phyloP scores from a whole-genome alignment of 2,113 vertebrate species.

The Myiopsitta monachus region DNA sequence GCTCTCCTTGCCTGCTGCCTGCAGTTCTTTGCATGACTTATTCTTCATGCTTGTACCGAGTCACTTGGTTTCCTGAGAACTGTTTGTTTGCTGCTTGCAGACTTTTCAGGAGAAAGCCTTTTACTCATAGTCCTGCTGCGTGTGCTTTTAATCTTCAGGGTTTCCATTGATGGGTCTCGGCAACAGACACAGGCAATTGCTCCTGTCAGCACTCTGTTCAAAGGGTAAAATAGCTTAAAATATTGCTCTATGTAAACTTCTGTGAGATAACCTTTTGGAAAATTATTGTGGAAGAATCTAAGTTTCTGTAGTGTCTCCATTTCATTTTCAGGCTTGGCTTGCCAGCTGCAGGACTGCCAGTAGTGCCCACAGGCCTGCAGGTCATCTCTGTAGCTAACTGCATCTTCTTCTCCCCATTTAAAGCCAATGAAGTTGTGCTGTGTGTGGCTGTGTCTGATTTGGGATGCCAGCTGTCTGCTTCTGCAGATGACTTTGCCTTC shows the following conservation, averaged over 20 bases:
- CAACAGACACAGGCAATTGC: background rate
- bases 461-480: background rate
- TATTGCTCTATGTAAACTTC: background rate
- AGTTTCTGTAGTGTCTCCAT: background rate
- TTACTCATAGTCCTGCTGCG: background rate
- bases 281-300: background rate
- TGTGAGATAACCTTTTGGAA: background rate
- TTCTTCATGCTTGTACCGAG: background rate
- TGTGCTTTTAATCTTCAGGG: background rate
- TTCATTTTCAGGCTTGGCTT: background rate
- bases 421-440: accelerated
- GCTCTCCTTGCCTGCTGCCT: background rate
- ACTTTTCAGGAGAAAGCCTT: background rate
- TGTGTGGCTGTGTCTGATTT: background rate
- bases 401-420: background rate
- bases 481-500: background rate
- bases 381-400: background rate
- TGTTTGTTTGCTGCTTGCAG: background rate
- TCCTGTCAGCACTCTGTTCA: background rate
- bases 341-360: background rate
- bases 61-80: background rate
- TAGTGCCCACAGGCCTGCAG: background rate
- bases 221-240: background rate
- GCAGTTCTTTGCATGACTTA: background rate
- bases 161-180: background rate